Conservation (phyloP, 2,797 vertebrate species). For the Phalanger gymnotis region DNA sequence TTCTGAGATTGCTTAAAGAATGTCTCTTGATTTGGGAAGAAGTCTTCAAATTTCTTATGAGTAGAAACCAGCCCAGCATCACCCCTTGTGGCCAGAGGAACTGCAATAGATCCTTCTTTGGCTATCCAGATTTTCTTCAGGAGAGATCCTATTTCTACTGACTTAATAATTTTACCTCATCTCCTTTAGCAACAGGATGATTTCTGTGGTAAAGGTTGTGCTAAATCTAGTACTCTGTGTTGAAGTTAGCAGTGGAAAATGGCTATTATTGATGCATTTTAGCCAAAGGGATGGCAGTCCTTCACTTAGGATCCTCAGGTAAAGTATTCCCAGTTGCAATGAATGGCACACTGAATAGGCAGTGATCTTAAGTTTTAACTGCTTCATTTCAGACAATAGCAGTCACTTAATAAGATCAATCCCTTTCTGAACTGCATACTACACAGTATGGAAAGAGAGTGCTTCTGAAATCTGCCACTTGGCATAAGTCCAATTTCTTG, state of each 20-base stretch:
- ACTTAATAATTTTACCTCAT: constrained; percentile 36
- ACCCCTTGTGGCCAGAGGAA: neutral
- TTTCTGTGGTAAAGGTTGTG: constrained; percentile 24
- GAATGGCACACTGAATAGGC: neutral
- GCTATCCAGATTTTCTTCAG: constrained; percentile 13
- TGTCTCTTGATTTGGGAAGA: neutral
- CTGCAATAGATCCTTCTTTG: neutral
- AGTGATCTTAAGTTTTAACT: constrained; percentile 35
- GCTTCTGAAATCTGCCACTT: constrained; percentile 62
- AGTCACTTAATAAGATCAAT: constrained; percentile 62
- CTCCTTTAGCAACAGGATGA: constrained; percentile 5
- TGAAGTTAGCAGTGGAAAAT: constrained; percentile 7
- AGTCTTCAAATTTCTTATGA: constrained; percentile 1
- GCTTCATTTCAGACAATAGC: constrained; percentile 36
- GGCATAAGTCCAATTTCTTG: constrained; percentile 62
- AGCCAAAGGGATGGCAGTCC: constrained; percentile 2
- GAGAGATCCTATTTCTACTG: neutral
- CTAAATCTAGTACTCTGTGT: neutral
- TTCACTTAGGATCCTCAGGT: constrained; percentile 8
- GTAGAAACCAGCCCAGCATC: neutral
- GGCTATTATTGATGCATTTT: constrained; percentile 16
- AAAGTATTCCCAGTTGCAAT: constrained; percentile 14
- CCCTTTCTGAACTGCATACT: constrained; percentile 58
- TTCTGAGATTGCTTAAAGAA: neutral
- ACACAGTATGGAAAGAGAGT: constrained; percentile 43